phyloP scores from a whole-genome alignment of 2,113 vertebrate genomes.

The Phoenicopterus ruber region DNA sequence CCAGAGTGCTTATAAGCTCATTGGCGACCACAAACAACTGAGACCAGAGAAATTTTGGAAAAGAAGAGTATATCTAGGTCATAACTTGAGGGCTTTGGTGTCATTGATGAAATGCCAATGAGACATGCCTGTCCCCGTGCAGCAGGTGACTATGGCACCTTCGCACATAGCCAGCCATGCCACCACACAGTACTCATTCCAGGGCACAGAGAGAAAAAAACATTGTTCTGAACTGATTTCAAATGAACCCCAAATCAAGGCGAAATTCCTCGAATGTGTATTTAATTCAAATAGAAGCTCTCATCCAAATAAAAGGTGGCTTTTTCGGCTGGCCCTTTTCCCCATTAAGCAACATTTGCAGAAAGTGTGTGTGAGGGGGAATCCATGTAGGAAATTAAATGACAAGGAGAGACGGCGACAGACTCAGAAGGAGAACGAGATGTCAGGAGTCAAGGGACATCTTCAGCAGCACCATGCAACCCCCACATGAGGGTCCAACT shows the following conservation, averaged over 20 bases:
- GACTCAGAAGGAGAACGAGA: neutral
- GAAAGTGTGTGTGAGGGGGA: rapidly evolving
- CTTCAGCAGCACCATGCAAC: neutral
- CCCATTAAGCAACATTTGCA: neutral
- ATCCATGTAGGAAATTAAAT: neutral
- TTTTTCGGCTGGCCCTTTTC: neutral
- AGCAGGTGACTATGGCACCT: neutral
- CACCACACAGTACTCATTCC: neutral
- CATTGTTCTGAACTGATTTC: neutral
- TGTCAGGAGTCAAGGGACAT: neutral
- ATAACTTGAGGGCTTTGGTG: neutral
- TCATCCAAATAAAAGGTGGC: neutral
- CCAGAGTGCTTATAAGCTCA: neutral
- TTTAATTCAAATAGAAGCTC: neutral
- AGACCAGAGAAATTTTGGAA: neutral
- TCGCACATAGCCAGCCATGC: neutral
- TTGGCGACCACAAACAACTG: neutral
- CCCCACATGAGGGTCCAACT: neutral
- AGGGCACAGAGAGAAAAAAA: neutral
- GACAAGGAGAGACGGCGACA: neutral
- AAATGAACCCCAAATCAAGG: neutral
- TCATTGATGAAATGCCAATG: rapidly evolving
- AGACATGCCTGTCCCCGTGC: neutral
- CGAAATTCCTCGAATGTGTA: neutral
- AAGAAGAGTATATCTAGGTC: neutral